Conservation (phyloP, 1,140 invertebrate genomes). For the Stratiolaelaps scimitus region DNA sequence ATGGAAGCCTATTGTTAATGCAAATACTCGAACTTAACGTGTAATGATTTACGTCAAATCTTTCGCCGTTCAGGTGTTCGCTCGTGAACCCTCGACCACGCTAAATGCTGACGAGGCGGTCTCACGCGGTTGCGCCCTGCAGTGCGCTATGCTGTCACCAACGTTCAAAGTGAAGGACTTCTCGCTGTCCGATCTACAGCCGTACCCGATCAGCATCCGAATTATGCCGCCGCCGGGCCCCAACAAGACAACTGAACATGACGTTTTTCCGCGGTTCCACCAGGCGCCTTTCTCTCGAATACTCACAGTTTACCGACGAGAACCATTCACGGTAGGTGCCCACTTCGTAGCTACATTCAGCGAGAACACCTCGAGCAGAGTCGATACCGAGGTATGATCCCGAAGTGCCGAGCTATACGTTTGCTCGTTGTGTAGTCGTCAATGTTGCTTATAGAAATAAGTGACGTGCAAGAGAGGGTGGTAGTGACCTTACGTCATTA, state of each 20-base stretch:
- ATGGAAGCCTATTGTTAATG: too few relatives aligned
- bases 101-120: slow-evolving; percentile 97
- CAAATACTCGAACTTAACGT: slow-evolving; percentile 43
- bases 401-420: too few relatives aligned
- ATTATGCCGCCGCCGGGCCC: slow-evolving; percentile 27
- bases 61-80: slow-evolving; percentile 46
- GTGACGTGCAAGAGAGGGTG: too few relatives aligned
- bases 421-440: too few relatives aligned
- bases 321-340: slow-evolving; percentile 70
- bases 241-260: slow-evolving; percentile 36
- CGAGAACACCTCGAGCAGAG: too few relatives aligned
- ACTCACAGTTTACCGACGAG: slow-evolving; percentile 77
- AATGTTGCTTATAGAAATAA: too few relatives aligned
- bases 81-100: slow-evolving; percentile 76
- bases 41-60: slow-evolving; percentile 36
- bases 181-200: slow-evolving; percentile 77
- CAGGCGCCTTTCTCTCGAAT: slow-evolving; percentile 80
- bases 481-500: too few relatives aligned
- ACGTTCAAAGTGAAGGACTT: slow-evolving; percentile 91
- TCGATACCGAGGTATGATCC: too few relatives aligned
- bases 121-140: slow-evolving; percentile 81
- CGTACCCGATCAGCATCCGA: slow-evolving; percentile 58
- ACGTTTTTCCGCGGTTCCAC: slow-evolving; percentile 77
- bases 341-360: too few relatives aligned
- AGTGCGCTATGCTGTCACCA: slow-evolving; percentile 92